phyloP scores from a whole-genome alignment of 1,140 invertebrate species.

The Asobara japonica region DNA sequence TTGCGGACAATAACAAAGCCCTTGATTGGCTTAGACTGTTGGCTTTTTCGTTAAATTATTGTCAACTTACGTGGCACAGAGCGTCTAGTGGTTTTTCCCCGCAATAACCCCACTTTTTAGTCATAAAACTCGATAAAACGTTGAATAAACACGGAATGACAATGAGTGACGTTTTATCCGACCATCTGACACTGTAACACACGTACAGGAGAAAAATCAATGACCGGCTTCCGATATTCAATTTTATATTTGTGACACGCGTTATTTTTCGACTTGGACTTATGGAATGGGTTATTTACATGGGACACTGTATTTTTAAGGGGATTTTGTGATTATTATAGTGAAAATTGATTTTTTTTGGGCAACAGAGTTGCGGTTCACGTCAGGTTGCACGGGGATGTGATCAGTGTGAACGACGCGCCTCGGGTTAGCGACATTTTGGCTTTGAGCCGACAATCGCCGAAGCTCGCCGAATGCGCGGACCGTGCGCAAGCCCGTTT shows the following conservation, averaged over 20 bases:
- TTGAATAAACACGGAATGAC: not conserved
- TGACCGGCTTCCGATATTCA: conserved; percentile 44
- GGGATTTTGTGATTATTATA: not conserved
- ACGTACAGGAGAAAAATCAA: conserved; percentile 50
- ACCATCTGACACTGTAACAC: conserved; percentile 45
- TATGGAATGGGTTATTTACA: not conserved
- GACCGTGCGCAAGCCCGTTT: conserved; percentile 23
- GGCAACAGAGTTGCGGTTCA: not conserved
- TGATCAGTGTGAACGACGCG: conserved; percentile 58
- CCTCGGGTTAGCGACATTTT: conserved; percentile 59
- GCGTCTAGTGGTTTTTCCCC: not conserved
- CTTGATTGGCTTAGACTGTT: not conserved
- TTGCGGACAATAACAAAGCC: not conserved
- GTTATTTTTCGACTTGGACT: not conserved
- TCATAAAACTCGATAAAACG: conserved; percentile 22
- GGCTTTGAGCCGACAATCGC: conserved; percentile 37
- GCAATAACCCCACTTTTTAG: conserved; percentile 7
- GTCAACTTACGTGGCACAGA: not conserved
- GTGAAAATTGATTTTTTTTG: too few relatives aligned
- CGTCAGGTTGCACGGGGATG: conserved; percentile 44
- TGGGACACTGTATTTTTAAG: not conserved
- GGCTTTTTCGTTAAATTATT: not conserved
- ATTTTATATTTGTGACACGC: conserved; percentile 5
- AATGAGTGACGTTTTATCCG: conserved; percentile 40
- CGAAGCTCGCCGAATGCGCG: conserved; percentile 36